These are phyloP conservation scores for Drosophila setifemur DNA, from an alignment of 1,140 invertebrate genomes.

Conservation along the genomic window DNA sequence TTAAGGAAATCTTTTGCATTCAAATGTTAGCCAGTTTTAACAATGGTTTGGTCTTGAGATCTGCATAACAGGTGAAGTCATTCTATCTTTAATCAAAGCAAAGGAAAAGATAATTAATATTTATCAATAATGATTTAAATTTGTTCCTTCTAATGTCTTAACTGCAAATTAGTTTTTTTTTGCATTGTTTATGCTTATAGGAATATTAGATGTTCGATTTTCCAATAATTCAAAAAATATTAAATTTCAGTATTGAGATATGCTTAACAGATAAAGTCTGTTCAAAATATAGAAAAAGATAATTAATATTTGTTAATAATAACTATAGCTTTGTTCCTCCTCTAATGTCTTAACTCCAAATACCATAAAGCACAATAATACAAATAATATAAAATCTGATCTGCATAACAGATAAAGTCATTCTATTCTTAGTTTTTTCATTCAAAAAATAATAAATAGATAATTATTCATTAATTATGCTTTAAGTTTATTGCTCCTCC, in stretches of 20 bases:
- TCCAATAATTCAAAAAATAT: too few species aligned
- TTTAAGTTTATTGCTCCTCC: slow-evolving; percentile 1
- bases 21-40: not conserved
- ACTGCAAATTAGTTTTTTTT: not conserved
- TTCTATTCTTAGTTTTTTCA: not conserved
- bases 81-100: not conserved
- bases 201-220: not conserved
- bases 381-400: too few species aligned
- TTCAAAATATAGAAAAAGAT: not conserved
- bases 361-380: too few species aligned
- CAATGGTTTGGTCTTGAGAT: not conserved
- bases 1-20: too few species aligned
- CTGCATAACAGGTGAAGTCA: not conserved
- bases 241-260: not conserved
- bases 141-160: not conserved
- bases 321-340: not conserved
- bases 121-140: slow-evolving; percentile 11
- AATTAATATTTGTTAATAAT: slow-evolving; percentile 5
- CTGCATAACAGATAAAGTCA: not conserved
- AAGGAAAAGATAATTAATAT: not conserved
- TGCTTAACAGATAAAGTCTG: not conserved
- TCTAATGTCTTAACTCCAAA: not conserved
- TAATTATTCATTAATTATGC: slow-evolving; percentile 5
- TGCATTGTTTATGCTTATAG: not conserved
- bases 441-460: not conserved